A percentile compares a stretch with the other conserved stretches of the same genome.
These are phyloP conservation scores for Athalia circularis DNA, from an alignment of 2,888 invertebrate species.

Conservation along the genomic window DNA sequence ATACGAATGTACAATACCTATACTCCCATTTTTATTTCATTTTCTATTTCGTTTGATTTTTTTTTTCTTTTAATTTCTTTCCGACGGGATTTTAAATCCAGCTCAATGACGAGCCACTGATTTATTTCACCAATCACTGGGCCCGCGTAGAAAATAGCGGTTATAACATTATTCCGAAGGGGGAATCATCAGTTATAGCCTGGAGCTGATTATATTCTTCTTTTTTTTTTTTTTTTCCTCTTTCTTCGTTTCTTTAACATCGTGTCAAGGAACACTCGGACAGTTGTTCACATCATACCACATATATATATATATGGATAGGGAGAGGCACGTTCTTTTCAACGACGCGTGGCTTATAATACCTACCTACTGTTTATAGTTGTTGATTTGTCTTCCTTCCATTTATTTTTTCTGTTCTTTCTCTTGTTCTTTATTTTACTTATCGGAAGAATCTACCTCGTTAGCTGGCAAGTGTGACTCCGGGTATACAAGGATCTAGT, in stretches of 20 bases:
- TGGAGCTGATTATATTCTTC: not conserved
- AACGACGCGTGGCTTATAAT: no score
- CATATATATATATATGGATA: not conserved
- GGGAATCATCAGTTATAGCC: no score
- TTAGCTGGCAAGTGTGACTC: slow-evolving; percentile 66
- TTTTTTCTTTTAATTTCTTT: no score
- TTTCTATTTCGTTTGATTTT: not conserved
- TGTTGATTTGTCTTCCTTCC: not conserved
- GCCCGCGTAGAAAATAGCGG: not conserved
- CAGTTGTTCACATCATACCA: not conserved
- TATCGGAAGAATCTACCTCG: slow-evolving; percentile 61
- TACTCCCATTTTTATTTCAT: not conserved
- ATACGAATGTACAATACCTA: not conserved
- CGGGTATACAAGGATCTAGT: slow-evolving; percentile 49
- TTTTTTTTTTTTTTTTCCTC: not conserved
- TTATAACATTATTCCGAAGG: not conserved
- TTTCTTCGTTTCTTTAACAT: not conserved
- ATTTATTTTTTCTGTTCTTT: not conserved
- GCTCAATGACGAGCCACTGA: slow-evolving; percentile 12
- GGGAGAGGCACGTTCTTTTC: not conserved
- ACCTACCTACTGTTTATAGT: not conserved
- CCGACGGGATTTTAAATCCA: slow-evolving; percentile 14
- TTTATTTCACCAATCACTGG: not conserved
- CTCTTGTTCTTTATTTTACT: not conserved
- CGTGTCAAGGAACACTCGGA: not conserved